A percentile compares a stretch with the other conserved stretches of the same genome.
Conservation (phyloP, 2,888 invertebrate species). For the Acleris holmiana region DNA sequence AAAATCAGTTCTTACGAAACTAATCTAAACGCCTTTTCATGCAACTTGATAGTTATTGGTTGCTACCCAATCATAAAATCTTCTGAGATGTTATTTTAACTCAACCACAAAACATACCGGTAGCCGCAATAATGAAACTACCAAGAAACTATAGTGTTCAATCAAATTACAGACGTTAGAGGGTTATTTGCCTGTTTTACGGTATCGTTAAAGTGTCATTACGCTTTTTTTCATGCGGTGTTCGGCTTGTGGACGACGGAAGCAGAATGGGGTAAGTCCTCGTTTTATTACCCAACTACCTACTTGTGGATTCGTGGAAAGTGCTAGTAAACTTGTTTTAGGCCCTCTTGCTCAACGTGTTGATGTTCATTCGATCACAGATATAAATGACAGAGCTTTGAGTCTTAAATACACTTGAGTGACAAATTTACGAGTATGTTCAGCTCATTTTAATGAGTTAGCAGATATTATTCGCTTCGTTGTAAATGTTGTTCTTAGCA, state of each 20-base stretch:
- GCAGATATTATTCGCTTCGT: too few relatives aligned
- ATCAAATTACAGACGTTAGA: slow-evolving; percentile 59
- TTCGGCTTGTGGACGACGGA: slow-evolving; percentile 58
- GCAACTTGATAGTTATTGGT: too few relatives aligned
- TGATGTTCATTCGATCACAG: slow-evolving; percentile 41
- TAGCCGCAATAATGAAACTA: slow-evolving; percentile 38
- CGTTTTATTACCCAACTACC: slow-evolving; percentile 61
- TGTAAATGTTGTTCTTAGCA: too few relatives aligned
- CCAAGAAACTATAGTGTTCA: slow-evolving; percentile 67
- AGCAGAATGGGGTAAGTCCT: slow-evolving; percentile 85
- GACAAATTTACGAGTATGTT: too few relatives aligned
- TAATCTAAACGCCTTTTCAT: too few relatives aligned
- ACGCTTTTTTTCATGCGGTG: slow-evolving; percentile 80
- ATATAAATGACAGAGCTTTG: slow-evolving; percentile 31
- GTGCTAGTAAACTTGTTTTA: slow-evolving; percentile 45
- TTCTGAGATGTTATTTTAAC: too few relatives aligned
- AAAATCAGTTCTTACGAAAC: too few relatives aligned
- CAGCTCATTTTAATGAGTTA: too few relatives aligned
- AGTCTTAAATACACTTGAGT: background rate
- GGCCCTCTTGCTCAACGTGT: slow-evolving; percentile 39
- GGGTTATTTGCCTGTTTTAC: slow-evolving; percentile 66
- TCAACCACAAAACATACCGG: too few relatives aligned
- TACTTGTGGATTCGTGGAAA: slow-evolving; percentile 72
- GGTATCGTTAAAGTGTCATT: slow-evolving; percentile 75
- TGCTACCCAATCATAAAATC: too few relatives aligned